These are phyloP conservation scores for Labroides dimidiatus DNA, from an alignment of 2,797 vertebrate genomes.

Conservation along the genomic window DNA sequence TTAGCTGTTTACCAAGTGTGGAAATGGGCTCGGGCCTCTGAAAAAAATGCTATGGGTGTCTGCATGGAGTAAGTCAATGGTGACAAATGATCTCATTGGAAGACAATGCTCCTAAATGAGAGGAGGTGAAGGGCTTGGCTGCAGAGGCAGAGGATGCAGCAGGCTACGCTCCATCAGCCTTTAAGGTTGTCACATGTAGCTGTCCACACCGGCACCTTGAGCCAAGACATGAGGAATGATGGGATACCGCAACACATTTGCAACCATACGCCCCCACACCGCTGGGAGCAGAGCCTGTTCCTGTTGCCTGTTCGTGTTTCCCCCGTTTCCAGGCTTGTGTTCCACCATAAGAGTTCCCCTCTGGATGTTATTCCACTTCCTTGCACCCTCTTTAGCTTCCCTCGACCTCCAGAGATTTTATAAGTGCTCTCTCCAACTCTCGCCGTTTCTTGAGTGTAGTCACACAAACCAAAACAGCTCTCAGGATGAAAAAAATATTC, in stretches of 20 bases:
- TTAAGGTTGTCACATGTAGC: conserved; percentile 50
- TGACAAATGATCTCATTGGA: conserved; percentile 71
- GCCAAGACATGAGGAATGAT: conserved; percentile 41
- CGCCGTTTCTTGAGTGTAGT: conserved; percentile 18
- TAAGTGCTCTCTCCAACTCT: conserved; percentile 37
- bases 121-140: conserved; percentile 50
- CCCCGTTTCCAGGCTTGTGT: conserved; percentile 32
- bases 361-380: conserved; percentile 56
- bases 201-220: conserved; percentile 24
- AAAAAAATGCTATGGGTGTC: conserved; percentile 38
- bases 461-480: conserved; percentile 19
- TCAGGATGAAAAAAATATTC: not conserved
- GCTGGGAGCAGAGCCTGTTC: conserved; percentile 4
- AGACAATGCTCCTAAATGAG: conserved; percentile 64
- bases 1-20: conserved; percentile 79
- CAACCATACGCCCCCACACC: not conserved
- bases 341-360: conserved; percentile 32
- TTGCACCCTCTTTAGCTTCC: conserved; percentile 44
- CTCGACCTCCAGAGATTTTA: conserved; percentile 38
- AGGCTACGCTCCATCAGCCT: conserved; percentile 53
- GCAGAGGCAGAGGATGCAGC: conserved; percentile 37
- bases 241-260: conserved; percentile 14
- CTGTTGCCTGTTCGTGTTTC: conserved; percentile 21
- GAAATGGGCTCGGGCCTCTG: conserved; percentile 55
- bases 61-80: conserved; percentile 52